Conservation (phyloP, 2,797 vertebrate genomes). For the Poecile montanus region DNA sequence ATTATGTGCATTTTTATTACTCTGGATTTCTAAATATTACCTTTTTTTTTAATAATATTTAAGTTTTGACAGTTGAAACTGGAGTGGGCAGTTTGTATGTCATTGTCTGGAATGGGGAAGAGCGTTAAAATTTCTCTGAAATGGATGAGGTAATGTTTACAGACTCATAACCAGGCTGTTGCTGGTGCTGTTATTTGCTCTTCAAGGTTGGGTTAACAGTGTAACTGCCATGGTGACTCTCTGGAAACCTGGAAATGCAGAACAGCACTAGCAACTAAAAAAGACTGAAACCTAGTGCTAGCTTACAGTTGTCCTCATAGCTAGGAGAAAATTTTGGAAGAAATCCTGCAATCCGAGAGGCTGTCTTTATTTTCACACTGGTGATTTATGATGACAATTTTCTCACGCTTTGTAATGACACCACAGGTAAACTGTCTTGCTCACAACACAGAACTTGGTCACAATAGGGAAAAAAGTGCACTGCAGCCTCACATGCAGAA, state of each 20-base stretch:
- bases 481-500: not conserved
- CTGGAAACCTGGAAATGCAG: slow-evolving; percentile 11
- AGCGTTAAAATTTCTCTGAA: not conserved
- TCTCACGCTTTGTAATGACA: not conserved
- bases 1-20: not conserved
- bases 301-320: not conserved
- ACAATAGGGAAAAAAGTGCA: not conserved
- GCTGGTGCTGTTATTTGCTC: slow-evolving; percentile 32
- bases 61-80: not conserved
- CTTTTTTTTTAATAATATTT: no score
- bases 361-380: not conserved
- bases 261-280: not conserved
- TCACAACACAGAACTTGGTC: not conserved
- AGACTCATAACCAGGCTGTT: not conserved
- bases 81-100: not conserved
- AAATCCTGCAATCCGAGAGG: not conserved
- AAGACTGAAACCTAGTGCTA: not conserved
- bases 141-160: not conserved
- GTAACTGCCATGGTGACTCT: slow-evolving; percentile 24
- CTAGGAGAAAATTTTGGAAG: not conserved
- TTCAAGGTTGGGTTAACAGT: slow-evolving; percentile 47
- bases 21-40: not conserved
- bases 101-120: not conserved
- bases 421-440: slow-evolving; percentile 2
- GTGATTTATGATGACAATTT: slow-evolving; percentile 35